phyloP scores from a whole-genome alignment of 2,797 vertebrate species.

The Silurus aristotelis region DNA sequence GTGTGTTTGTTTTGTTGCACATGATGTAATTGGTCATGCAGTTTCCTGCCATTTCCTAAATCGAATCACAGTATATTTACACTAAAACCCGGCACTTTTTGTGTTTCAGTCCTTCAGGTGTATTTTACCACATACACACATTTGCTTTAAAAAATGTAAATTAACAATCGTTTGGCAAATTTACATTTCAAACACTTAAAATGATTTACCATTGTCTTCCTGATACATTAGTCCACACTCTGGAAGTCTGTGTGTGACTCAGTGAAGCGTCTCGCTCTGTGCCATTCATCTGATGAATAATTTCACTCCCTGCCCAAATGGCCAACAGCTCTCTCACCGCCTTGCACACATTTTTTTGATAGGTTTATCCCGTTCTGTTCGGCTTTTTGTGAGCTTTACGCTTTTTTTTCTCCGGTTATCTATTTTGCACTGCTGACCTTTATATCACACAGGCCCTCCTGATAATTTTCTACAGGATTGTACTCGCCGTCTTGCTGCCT shows the following conservation, averaged over 20 bases:
- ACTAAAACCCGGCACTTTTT: neutral
- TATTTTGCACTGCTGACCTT: neutral
- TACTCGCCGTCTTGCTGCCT: neutral
- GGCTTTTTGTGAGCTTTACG: neutral
- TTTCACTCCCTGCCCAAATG: neutral
- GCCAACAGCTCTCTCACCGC: neutral
- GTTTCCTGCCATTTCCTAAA: neutral
- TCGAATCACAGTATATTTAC: neutral
- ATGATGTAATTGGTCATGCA: neutral
- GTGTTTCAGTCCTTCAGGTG: neutral
- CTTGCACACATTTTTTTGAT: neutral
- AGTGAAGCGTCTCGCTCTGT: neutral
- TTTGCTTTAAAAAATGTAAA: neutral
- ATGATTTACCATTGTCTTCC: neutral
- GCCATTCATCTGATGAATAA: constrained; percentile 5
- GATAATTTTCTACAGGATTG: neutral
- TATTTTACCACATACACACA: neutral
- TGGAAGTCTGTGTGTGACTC: neutral
- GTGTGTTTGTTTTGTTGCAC: neutral
- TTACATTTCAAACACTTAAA: constrained; percentile 14
- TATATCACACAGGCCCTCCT: neutral
- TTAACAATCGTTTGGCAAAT: neutral
- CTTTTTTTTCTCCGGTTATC: neutral
- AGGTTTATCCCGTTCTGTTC: neutral
- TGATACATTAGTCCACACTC: neutral